Evolutionary conservation across 2,888 invertebrate genomes (phyloP), one percentile per base, ranked within the genome.

Genomic region (Callyntrura sp.): DNA sequence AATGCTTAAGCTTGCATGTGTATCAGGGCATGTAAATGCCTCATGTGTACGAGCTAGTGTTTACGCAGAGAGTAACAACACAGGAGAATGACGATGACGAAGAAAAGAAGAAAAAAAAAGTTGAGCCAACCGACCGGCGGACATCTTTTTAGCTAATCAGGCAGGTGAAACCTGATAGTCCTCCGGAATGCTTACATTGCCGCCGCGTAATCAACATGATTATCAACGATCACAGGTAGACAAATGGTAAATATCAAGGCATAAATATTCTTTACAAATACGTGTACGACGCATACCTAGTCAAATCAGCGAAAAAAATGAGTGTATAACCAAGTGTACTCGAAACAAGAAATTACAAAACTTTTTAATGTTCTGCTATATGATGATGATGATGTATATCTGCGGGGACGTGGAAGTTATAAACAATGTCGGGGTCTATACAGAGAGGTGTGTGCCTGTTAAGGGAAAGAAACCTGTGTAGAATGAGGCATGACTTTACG

Each of bases 111-210:
- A 28, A 57, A 25, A 68, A 65, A 65, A n/a, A 48, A 51, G 12
- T 12, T 62, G 8, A 82, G 5, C 28, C 4, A 83, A 55, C 83
- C 45, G 60, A 82, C 88, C 88, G 73, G 82, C 88, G 88, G 68
- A 89, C 84, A 89, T 84, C 85, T 84, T 85, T 84, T 85, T 65
- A 89, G 79, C 89, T 88, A 89, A 89, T 89, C 89, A 89, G 83
- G 83, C 89, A 89, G 89, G 89, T 89, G 89, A 89, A 89, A 89
- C 89, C 73, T 84, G 89, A 89, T 89, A 89, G 84, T 85, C 83
- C 55, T 88, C 51, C 28, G 88, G 60, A 88, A 84, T 83, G 78
- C 82, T 48, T 78, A 84, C 62, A 84, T 89, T 84, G 89, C 89
- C 89, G 89, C 65, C 84, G 51, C 89, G 83, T 89, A 89, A 89